Evolutionary conservation across 2,113 vertebrate genomes (phyloP), one percentile per base, ranked within the genome.

Genomic region (Paramormyrops kingsleyae): DNA sequence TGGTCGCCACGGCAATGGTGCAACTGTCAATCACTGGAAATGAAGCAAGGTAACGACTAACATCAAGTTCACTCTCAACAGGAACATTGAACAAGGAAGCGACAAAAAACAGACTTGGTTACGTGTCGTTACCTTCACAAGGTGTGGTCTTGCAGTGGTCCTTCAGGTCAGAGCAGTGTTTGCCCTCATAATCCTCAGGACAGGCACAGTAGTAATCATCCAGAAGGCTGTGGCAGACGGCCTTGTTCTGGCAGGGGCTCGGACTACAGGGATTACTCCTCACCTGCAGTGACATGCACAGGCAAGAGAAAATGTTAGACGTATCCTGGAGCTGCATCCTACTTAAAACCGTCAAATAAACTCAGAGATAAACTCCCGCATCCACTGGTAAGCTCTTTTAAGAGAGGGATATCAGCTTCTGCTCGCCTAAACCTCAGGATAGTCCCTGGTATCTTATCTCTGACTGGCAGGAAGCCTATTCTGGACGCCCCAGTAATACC

Each of bases 181-280:
- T 98, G 85, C 98, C 98, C 17, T 97, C 97, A 3, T 98, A 95
- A 77, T 97, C 96, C 8, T 99, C 97, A 0, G 97, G 94, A 86
- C 98, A 99, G 50, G 96, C 96, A 46, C 98, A 99, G 94, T 97
- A 97, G 92, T 99, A 99, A 87, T 98, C 97, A 1, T 95, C 96
- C 84, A 93, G 93, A 56, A 97, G 89, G 90, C 94, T 94, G 89
- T 96, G 97, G 94, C 98, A 99, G 88, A 94, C 96, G 42, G 97
- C 98, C 83, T 96, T 95, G 35, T 98, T 98, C 87, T 96, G 97
- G 91, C 98, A 99, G 1, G 98, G 98, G 93, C 95, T 97, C 0
- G 98, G 97, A 83, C 95, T 95, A 84, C 98, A 99, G 8, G 96
- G 96, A 93, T 98, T 95, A 31, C 94, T 92, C 91, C 96, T 96